Evolutionary conservation across 2,797 vertebrate species (phyloP), one percentile per base, ranked within the genome.

Genomic region (Sarcoramphus papa): DNA sequence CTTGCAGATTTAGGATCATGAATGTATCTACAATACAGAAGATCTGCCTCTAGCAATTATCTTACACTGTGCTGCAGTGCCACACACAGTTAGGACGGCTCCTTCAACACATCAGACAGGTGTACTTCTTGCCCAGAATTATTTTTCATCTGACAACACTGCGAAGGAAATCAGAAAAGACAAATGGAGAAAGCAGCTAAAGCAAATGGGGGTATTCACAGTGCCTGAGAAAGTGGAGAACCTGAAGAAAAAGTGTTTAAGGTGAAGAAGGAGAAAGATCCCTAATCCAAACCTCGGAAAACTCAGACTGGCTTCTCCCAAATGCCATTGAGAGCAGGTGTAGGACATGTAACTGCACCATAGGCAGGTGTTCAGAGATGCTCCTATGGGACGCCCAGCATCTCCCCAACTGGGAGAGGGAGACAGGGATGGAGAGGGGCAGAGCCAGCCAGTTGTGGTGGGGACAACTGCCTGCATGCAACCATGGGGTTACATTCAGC

Each of bases 1-100:
- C 22, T 90, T 90, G 56, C 88, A 95, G 92, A 77, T 76, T 77
- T 70, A 74, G 28, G 67, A 96, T 87, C 77, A 89, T 15, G 48
- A 77, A 56, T 72, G 53, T 40, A 77, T 37, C 59, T 76, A 63
- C 67, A 63, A 27, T 41, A 95, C 76, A 96, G 74, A 84, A 85
- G 45, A 88, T 51, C 59, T 90, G 92, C 70, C 92, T 87, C 76
- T 53, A 79, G 77, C 76, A 60, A 83, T 93, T 92, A 91, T 40
- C 53, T 70, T 80, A 43, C 45, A 50, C 16, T 70, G 30, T 57
- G 45, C 60, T 87, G 69, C 56, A 63, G 30, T 87, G 92, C 48
- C 93, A 95, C 68, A 57, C 2, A 4, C 77, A 87, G 94, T 95
- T 89, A 94, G 68, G 68, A 33, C 45, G 64, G 53, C 40, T 91